Evolutionary conservation across 2,797 vertebrate genomes (phyloP), one percentile per base, ranked within the genome.

Genomic region (Mus minutoides): DNA sequence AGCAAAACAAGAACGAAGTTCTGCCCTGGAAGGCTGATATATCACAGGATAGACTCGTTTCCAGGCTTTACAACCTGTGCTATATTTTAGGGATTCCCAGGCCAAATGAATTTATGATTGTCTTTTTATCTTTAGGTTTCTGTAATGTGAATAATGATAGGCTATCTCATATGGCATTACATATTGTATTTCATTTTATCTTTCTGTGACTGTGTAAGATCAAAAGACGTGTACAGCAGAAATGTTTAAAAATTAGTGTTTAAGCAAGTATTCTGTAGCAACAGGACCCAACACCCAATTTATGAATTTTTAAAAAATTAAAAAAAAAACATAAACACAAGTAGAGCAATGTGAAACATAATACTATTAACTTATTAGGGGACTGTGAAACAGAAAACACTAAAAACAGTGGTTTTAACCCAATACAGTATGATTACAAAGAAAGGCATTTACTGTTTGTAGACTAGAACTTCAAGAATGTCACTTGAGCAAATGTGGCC

Each of bases 31-130:
- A 88, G 40, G 10, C 49, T 83, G 21, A 91, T 89, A 84, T 62
- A 29, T 69, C 76, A 84, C 2, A 86, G 9, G 29, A 89, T 5
- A 94, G 26, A 80, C 40, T 92, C 31, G 49, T 40, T 92, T 93
- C 60, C 52, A 84, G 29, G n/a, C 69, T 94, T 96, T n/a, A 85
- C 92, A 90, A 62, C 56, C 34, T 52, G 67, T 75, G 58, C 24
- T 64, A 60, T 16, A 54, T 64, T 79, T 96, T 90, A 96, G 31
- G 34, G 40, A 14, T 91, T 69, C 40, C 40, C 82, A 5, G 62
- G 54, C 31, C 73, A 79, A 90, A 40, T 54, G 14, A 34, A 96
- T 87, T 87, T 67, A 80, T 4, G 67, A 19, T 93, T 8, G 49
- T 87, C 6, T 92, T 8, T 49, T 86, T 87, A 54, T 17, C 26